Evolutionary conservation across 2,113 vertebrate species (phyloP).

Genomic region (Albula goreensis): DNA sequence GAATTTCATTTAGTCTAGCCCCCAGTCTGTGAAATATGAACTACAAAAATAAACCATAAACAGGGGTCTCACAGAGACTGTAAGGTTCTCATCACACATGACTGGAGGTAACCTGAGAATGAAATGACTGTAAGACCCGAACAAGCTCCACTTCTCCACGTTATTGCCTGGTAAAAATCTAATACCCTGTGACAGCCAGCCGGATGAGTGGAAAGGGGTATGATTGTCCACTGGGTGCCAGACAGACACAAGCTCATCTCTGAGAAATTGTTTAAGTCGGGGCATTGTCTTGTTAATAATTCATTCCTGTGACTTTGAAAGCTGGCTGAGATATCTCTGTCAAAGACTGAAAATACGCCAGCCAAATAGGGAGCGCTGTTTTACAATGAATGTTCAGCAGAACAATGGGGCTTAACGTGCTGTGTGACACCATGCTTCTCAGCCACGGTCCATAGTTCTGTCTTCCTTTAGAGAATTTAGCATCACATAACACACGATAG

Average conservation of each 20-base stretch:
- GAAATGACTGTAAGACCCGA: not conserved
- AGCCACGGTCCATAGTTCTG: no score
- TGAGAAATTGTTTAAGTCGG: not conserved
- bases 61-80: not conserved
- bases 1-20: no score
- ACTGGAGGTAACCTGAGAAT: not conserved
- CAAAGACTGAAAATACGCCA: not conserved
- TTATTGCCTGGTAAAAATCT: conserved; percentile 7
- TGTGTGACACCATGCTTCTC: no score
- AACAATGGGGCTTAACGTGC: no score
- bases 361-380: no score
- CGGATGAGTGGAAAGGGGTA: not conserved
- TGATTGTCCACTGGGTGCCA: not conserved
- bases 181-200: conserved; percentile 11
- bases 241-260: conserved; percentile 15
- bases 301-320: not conserved
- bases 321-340: conserved; percentile 5
- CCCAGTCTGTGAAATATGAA: not conserved
- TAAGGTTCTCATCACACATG: not conserved
- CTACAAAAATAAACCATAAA: not conserved
- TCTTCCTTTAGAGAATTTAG: no score
- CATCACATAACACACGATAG: no score
- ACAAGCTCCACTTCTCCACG: not conserved
- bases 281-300: not conserved
- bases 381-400: no score